Conservation (phyloP, 1,140 invertebrate genomes). For the Drosophila yakuba region DNA sequence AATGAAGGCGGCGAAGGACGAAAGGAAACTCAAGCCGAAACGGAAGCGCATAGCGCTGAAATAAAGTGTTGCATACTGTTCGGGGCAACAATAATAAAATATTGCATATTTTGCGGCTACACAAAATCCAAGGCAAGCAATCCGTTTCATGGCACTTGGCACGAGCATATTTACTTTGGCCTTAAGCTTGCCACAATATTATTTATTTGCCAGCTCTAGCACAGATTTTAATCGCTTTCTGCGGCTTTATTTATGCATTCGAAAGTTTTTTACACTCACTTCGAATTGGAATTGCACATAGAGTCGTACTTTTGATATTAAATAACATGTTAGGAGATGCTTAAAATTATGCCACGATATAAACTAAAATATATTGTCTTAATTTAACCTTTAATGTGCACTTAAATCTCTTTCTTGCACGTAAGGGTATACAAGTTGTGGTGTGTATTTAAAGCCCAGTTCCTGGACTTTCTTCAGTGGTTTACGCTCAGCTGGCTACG, state of each 20-base stretch:
- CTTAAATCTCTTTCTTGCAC: background rate
- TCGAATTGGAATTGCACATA: background rate
- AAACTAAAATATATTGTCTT: too few relatives aligned
- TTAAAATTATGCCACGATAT: too few relatives aligned
- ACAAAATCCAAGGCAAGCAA: slow-evolving; percentile 38
- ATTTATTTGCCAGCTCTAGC: slow-evolving; percentile 12
- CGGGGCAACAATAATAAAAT: slow-evolving; percentile 79
- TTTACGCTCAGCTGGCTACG: slow-evolving; percentile 11
- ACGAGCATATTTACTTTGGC: slow-evolving; percentile 23
- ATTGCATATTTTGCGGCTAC: slow-evolving; percentile 71
- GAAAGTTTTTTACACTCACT: background rate
- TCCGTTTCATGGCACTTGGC: slow-evolving; percentile 22
- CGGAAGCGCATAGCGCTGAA: slow-evolving; percentile 74
- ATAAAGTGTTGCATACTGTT: slow-evolving; percentile 83
- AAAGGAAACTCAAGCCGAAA: slow-evolving; percentile 31
- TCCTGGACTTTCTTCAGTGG: slow-evolving; percentile 2
- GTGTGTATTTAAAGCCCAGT: background rate
- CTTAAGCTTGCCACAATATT: slow-evolving; percentile 10
- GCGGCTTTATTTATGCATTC: background rate
- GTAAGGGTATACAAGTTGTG: slow-evolving; percentile 5
- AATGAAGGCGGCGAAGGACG: slow-evolving; percentile 1
- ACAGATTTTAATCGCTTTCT: slow-evolving; percentile 18
- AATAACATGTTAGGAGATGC: too few relatives aligned
- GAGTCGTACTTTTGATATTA: too few relatives aligned
- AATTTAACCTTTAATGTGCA: background rate